Conservation (phyloP, 2,888 invertebrate species). For the Cataglyphis cursor region DNA sequence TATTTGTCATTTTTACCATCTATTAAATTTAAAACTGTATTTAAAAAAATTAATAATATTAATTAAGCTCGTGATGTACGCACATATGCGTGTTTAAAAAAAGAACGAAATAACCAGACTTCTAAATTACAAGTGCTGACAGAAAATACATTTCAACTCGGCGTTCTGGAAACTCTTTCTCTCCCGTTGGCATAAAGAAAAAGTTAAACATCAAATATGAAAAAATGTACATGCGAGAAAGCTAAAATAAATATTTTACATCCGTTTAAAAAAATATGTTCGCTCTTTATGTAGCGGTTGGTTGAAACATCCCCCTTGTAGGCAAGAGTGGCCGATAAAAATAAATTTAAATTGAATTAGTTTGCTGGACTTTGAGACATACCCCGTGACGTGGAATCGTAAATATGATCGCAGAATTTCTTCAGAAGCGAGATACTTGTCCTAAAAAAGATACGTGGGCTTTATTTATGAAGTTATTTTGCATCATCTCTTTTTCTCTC, state of each 20-base stretch:
- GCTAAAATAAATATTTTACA: constrained; percentile 44
- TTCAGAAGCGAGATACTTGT: neutral
- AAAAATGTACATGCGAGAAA: neutral
- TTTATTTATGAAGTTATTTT: neutral
- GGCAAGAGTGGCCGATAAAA: neutral
- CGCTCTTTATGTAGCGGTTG: neutral
- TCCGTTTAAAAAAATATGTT: neutral
- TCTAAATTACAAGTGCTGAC: constrained; percentile 20
- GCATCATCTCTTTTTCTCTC: neutral
- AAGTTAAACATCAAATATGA: constrained; percentile 18
- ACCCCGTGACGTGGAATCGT: neutral
- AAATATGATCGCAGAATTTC: neutral
- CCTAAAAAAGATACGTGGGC: neutral
- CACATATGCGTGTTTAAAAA: neutral
- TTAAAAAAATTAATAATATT: constrained; percentile 13
- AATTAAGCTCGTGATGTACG: constrained; percentile 3
- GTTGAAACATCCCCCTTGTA: neutral
- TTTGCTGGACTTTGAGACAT: neutral
- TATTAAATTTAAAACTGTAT: neutral
- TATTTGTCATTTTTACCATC: neutral
- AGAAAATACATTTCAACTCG: constrained; percentile 16
- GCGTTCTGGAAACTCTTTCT: neutral
- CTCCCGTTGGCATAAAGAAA: neutral
- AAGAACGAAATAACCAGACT: constrained; percentile 4
- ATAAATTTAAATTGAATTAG: constrained; percentile 28